Conservation (phyloP, 2,888 invertebrate genomes). For the Endotricha flammealis region DNA sequence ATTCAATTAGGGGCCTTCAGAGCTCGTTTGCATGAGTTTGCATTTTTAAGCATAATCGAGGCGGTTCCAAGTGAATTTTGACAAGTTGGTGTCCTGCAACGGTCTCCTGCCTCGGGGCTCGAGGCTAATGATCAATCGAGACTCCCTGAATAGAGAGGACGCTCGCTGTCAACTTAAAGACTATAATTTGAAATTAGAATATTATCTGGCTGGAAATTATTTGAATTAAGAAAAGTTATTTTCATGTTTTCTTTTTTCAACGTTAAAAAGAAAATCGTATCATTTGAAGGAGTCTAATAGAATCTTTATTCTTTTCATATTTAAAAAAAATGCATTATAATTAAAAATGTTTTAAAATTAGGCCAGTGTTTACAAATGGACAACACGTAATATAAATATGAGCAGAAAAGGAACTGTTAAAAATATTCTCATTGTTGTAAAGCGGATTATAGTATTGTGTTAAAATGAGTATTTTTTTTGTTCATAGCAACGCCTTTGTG, state of each 20-base stretch:
- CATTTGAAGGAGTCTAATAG: no score
- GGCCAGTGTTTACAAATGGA: background rate
- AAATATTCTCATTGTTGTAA: constrained; percentile 23
- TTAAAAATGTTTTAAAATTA: no score
- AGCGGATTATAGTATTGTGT: constrained; percentile 28
- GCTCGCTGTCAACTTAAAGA: constrained; percentile 10
- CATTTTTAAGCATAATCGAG: constrained; percentile 68
- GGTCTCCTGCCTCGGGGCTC: constrained; percentile 27
- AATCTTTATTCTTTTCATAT: no score
- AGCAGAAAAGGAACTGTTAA: constrained; percentile 20
- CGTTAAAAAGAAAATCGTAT: no score
- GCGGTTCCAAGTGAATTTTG: constrained; percentile 53
- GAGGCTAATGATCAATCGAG: constrained; percentile 32
- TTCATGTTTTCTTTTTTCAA: no score
- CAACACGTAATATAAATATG: constrained; percentile 10
- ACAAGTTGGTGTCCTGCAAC: constrained; percentile 50
- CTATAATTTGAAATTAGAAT: constrained; percentile 30
- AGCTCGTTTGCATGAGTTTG: constrained; percentile 75
- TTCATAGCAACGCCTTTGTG: constrained; percentile 28
- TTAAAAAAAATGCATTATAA: no score
- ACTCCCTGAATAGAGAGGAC: constrained; percentile 21
- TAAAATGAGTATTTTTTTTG: constrained; percentile 26
- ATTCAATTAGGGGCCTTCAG: constrained; percentile 64
- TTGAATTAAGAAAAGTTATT: no score
- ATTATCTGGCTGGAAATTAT: background rate